Evolutionary conservation across 2,797 vertebrate species (phyloP).

Genomic region (Corythornis leucogaster): DNA sequence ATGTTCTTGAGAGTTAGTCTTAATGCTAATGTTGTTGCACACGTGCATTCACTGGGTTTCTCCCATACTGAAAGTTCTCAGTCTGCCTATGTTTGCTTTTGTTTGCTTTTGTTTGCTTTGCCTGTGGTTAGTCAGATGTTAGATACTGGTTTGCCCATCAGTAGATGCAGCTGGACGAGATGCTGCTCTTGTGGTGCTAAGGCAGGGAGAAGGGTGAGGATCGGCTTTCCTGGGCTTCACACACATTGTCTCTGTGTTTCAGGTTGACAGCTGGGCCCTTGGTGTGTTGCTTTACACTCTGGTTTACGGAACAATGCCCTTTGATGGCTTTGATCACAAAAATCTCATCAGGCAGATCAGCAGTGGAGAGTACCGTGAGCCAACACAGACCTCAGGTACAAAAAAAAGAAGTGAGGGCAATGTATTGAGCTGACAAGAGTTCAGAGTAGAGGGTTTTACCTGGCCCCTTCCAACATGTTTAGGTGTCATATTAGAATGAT

Average conservation of each 20-base stretch:
- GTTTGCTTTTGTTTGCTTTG: background rate
- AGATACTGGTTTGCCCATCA: background rate
- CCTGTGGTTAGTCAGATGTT: background rate
- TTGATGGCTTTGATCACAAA: conserved; percentile 97
- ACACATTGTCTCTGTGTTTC: conserved; percentile 58
- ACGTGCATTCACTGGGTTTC: background rate
- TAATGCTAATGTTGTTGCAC: background rate
- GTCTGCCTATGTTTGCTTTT: background rate
- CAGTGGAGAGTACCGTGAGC: conserved; percentile 97
- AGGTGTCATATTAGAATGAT: background rate
- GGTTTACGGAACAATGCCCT: conserved; percentile 98
- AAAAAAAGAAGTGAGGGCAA: background rate
- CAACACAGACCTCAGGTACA: conserved; percentile 96
- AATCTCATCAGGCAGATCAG: conserved; percentile 99
- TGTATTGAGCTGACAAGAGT: background rate
- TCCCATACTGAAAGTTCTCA: background rate
- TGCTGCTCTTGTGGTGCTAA: background rate
- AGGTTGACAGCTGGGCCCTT: conserved; percentile 99
- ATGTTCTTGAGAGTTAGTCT: background rate
- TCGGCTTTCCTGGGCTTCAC: conserved; percentile 7
- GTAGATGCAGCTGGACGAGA: background rate
- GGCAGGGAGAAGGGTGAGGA: background rate
- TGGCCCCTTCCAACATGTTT: background rate
- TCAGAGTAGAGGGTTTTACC: background rate
- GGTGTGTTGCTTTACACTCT: conserved; percentile 98